Base-by-base conservation (phyloP, 2,113 vertebrate genomes). In the Sylvilagus bachmani region DNA sequence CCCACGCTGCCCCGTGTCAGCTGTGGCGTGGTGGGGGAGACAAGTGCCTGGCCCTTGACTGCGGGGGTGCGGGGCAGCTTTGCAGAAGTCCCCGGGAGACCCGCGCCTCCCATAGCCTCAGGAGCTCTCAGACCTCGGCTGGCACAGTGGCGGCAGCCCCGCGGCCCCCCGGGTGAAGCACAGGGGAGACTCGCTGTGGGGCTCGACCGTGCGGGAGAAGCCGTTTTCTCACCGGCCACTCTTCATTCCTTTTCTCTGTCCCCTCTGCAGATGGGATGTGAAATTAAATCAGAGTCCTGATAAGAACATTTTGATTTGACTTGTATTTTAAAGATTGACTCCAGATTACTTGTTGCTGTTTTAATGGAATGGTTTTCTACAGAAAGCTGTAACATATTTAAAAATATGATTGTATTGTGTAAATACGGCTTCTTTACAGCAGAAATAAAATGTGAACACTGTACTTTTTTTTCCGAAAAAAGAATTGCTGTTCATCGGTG, bases 351-450 rank as follows among this genome's bases (percentile, higher is more conserved):
- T 98, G 92, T 97, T 98, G 97, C 96, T 97, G 95, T 98, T 98
- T 97, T 98, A 97, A 91, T 95, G 93, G 97, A 97, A 78, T 92
- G 94, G 70, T 95, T 98, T 97, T 98, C 98, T 98, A 98, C 97
- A 96, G 97, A 97, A 90, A 97, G 96, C 97, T 98, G 97, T 98
- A 98, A 98, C 96, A 97, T 98, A 98, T 96, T 96, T 98, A 97
- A 98, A 98, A 96, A 98, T 97, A 97, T 92, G 95, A 99, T 97
- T 98, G 98, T 98, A 98, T 96, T 97, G 24, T 99, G 98, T 99
- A 99, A 98, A 98, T 98, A 98, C 62, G 95, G 97, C 98, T 98
- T 98, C 94, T 97, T 98, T 97, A 91, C 95, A 95, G 95, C 96
- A 96, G 51, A 97, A 98, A 98, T 98, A 98, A 98, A 98, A 97